Evolutionary conservation across 2,888 invertebrate species (phyloP), one percentile per base, ranked within the genome.

Genomic region (Erebia ligea): DNA sequence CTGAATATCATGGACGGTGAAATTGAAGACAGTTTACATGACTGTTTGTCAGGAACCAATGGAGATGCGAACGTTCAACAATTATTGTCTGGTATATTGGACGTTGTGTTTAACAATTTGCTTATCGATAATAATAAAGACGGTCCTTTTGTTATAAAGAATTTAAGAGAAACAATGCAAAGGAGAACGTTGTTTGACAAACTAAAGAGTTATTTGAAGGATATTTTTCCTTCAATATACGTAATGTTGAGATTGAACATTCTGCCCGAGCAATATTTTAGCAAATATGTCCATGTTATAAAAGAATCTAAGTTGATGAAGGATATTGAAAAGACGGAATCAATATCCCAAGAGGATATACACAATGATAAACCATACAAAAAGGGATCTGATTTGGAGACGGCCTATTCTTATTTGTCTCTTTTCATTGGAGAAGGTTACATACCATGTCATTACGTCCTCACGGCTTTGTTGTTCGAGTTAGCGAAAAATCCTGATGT

Each of bases 1-100:
- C 84, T 91, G 83, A 87, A 81, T 64, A 86, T 81, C 78, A 81
- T 89, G 75, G 76, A 83, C 58, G 77, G 79, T 73, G 83, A 85
- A 76, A 82, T 86, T 78, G 86, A 88, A 83, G 87, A 83, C 77
- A 79, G 85, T 85, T 88, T 90, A 84, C 88, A 87, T 84, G 88
- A 86, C 84, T 89, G 88, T 92, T 91, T 92, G 89, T 85, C 87
- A 80, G 91, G 90, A 91, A 91, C 87, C 89, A 92, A 90, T 85
- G 92, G 89, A 83, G 91, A 91, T 83, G 85, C 85, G 82, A 91
- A 89, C 84, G 88, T 91, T 85, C 91, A 90, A 87, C 85, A 87
- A 82, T 86, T 90, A 84, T 85, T 92, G 87, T 87, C 88, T 80
- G 85, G 87, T 83, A 84, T 91, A 89, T 88, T 93, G 90, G 92